Evolutionary conservation across 2,888 invertebrate species (phyloP).

Genomic region (Toxonevra muliebris): DNA sequence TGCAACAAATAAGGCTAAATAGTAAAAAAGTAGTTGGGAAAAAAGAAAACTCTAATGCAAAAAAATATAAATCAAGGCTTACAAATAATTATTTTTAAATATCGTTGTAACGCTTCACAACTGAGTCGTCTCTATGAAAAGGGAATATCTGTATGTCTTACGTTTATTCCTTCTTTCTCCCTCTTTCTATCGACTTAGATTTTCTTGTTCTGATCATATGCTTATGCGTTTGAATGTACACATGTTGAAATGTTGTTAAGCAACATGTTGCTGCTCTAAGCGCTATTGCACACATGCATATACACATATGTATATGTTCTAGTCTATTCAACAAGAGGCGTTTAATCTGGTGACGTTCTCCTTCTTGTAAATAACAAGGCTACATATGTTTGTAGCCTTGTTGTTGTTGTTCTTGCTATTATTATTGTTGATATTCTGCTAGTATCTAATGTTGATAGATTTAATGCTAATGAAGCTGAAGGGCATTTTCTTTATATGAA

Average conservation of each 20-base stretch:
- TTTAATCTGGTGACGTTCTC: slow-evolving; percentile 6
- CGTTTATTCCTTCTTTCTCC: too few relatives aligned
- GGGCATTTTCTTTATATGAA: slow-evolving; percentile 3
- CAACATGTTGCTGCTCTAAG: too few relatives aligned
- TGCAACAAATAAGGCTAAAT: too few relatives aligned
- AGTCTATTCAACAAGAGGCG: too few relatives aligned
- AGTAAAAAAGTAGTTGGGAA: slow-evolving; percentile 6
- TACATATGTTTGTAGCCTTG: not conserved
- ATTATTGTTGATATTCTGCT: not conserved
- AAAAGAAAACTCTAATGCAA: not conserved
- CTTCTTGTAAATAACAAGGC: not conserved
- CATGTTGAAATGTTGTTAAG: too few relatives aligned
- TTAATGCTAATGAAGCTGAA: slow-evolving; percentile 26
- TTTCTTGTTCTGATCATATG: too few relatives aligned
- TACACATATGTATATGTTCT: too few relatives aligned
- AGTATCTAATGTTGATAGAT: slow-evolving; percentile 20
- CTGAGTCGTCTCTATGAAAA: not conserved
- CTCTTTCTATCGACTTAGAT: too few relatives aligned
- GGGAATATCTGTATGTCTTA: too few relatives aligned
- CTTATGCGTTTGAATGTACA: too few relatives aligned
- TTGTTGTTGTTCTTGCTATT: not conserved
- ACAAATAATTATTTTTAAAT: slow-evolving; percentile 29
- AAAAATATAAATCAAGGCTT: slow-evolving; percentile 25
- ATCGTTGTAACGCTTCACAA: slow-evolving; percentile 1
- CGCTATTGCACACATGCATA: too few relatives aligned